A percentile compares a stretch with the other conserved stretches of the same genome.
Evolutionary conservation across 1,140 invertebrate genomes (phyloP).

Genomic region (Helicoverpa zea): DNA sequence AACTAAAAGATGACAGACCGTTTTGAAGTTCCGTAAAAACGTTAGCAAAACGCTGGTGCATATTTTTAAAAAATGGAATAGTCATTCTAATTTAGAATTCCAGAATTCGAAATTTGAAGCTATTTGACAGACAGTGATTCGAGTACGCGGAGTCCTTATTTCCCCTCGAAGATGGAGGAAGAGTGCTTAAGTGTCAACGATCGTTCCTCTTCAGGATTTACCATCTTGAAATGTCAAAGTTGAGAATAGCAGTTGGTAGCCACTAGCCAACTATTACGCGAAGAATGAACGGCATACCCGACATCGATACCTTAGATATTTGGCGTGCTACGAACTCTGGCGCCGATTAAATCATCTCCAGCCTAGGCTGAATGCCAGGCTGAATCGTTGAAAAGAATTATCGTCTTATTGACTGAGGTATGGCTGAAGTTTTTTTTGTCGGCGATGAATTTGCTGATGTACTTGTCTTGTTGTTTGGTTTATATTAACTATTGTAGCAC

Average conservation of each 20-base stretch:
- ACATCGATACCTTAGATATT: constrained; percentile 23
- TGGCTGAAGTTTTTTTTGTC: background rate
- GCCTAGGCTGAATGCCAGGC: constrained; percentile 10
- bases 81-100: no score
- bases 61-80: no score
- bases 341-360: constrained; percentile 31
- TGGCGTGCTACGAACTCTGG: constrained; percentile 1
- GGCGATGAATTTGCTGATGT: background rate
- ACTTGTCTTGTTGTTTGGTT: no score
- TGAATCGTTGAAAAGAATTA: constrained; percentile 9
- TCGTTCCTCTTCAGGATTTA: background rate
- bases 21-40: background rate
- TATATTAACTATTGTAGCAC: no score
- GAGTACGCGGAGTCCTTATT: no score
- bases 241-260: constrained; percentile 4
- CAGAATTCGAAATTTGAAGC: no score
- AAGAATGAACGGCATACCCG: constrained; percentile 32
- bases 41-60: background rate
- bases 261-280: constrained; percentile 31
- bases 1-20: background rate
- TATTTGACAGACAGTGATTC: no score
- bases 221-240: constrained; percentile 39
- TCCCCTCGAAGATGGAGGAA: no score
- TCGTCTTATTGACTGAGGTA: constrained; percentile 7
- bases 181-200: no score